These are phyloP conservation scores for Ichneumon xanthorius DNA, from an alignment of 2,888 invertebrate species.

Conservation along the genomic window DNA sequence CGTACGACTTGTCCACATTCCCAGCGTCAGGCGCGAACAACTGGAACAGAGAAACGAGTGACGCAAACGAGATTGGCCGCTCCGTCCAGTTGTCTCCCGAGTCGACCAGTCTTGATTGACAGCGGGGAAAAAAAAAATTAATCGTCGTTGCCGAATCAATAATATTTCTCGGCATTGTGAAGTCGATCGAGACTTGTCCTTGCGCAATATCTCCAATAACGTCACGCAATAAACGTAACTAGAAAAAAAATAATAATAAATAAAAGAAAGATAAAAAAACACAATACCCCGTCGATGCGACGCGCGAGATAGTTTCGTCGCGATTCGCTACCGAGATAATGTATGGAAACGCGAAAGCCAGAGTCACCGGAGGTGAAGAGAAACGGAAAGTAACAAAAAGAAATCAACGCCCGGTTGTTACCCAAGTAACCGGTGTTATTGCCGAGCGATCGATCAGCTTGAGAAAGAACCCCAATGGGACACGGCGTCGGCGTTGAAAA, in stretches of 20 bases:
- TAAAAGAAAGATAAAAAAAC: background rate
- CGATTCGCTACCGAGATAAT: constrained; percentile 26
- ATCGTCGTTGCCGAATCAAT: constrained; percentile 28
- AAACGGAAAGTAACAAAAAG: constrained; percentile 20
- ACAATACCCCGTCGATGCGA: constrained; percentile 13
- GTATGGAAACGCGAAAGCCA: constrained; percentile 2
- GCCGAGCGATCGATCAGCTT: constrained; percentile 42
- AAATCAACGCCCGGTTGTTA: constrained; percentile 24
- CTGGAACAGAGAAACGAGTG: background rate
- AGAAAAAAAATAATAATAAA: background rate
- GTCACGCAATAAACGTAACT: background rate
- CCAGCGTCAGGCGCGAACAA: background rate
- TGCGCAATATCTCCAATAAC: constrained; percentile 20
- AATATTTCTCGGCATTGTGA: constrained; percentile 10
- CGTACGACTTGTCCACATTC: background rate
- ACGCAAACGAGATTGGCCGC: constrained; percentile 1
- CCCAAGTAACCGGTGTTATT: constrained; percentile 35
- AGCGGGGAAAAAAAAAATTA: background rate
- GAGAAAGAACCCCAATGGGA: background rate
- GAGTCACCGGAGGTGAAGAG: background rate
- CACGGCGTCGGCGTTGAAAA: background rate
- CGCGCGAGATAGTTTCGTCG: constrained; percentile 18
- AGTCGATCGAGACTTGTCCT: constrained; percentile 4
- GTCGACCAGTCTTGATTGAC: constrained; percentile 5
- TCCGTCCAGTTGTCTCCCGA: constrained; percentile 1